Evolutionary conservation across 2,888 invertebrate species (phyloP).

Genomic region (Antheraea yamamai): DNA sequence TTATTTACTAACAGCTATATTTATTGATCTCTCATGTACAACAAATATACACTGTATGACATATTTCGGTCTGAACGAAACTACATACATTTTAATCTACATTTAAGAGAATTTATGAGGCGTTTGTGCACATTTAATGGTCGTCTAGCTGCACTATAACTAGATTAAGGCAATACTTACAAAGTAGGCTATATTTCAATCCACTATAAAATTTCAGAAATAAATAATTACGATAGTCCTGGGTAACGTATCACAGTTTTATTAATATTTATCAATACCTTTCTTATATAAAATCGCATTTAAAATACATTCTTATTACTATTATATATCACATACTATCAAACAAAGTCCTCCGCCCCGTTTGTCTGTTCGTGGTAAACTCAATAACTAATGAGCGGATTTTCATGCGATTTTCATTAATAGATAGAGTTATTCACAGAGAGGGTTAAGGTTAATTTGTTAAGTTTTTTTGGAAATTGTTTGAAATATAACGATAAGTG

Average conservation of each 20-base stretch:
- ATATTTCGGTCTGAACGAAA: constrained; percentile 3
- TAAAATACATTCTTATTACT: too few species aligned
- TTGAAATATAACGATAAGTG: too few species aligned
- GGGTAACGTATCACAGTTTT: background rate
- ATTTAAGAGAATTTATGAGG: constrained; percentile 12
- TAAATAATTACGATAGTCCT: background rate
- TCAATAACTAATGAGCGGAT: too few species aligned
- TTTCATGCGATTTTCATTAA: too few species aligned
- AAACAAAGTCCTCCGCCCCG: too few species aligned
- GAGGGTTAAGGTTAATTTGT: too few species aligned
- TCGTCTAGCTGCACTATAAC: background rate
- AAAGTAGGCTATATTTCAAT: background rate
- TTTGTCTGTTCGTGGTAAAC: too few species aligned
- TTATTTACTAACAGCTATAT: background rate
- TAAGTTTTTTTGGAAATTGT: too few species aligned
- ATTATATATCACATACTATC: too few species aligned
- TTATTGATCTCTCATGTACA: background rate
- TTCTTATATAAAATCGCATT: too few species aligned
- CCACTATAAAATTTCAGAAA: background rate
- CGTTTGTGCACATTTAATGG: constrained; percentile 1
- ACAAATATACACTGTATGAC: constrained; percentile 2
- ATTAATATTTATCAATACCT: background rate
- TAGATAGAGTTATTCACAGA: too few species aligned
- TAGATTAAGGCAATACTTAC: background rate
- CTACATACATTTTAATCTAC: constrained; percentile 5